Evolutionary conservation across 2,888 invertebrate species (phyloP), one percentile per base, ranked within the genome.

Genomic region (Andrena hattorfiana): DNA sequence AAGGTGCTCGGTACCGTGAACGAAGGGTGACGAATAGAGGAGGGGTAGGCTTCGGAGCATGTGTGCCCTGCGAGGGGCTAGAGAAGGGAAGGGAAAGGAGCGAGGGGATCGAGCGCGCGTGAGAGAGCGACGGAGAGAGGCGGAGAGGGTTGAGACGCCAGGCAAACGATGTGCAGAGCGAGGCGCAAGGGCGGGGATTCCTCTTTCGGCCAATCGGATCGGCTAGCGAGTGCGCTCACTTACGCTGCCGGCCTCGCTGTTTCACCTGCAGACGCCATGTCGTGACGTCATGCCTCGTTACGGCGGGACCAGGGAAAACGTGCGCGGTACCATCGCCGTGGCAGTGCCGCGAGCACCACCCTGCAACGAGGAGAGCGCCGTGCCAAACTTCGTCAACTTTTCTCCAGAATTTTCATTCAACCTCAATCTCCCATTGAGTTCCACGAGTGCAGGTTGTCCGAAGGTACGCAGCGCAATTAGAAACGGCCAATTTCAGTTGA

Each of bases 141-240:
- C 42, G 49, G n/a, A 30, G 73, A 66, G 75, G 64, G 82, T 74
- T 68, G 32, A 68, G 74, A 75, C 75, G 79, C 67, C 62, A 56
- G 60, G 62, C 85, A 83, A 83, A 85, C 85, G 87, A 77, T 83
- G 85, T 85, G 84, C 84, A 81, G 84, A 83, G 77, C 69, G 75
- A 76, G 69, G 84, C 84, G 86, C 87, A 89, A 90, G 87, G 92
- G 92, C 91, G 92, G 92, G 92, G 91, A 92, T 92, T 91, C 84
- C 87, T 85, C 88, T 83, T 83, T 87, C 89, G 91, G 89, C 92
- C 92, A 93, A 92, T 92, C 92, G 89, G 89, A 87, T 87, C 90
- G 87, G 81, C 85, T 86, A 85, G 88, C 83, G 88, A 87, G 87
- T 87, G 89, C 89, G 87, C 89, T 90, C 83, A 64, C 85, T 78